A percentile compares a stretch with the other conserved stretches of the same genome.
These are phyloP conservation scores for Cepaea hortensis DNA, from an alignment of 2,888 invertebrate genomes.

Conservation along the genomic window DNA sequence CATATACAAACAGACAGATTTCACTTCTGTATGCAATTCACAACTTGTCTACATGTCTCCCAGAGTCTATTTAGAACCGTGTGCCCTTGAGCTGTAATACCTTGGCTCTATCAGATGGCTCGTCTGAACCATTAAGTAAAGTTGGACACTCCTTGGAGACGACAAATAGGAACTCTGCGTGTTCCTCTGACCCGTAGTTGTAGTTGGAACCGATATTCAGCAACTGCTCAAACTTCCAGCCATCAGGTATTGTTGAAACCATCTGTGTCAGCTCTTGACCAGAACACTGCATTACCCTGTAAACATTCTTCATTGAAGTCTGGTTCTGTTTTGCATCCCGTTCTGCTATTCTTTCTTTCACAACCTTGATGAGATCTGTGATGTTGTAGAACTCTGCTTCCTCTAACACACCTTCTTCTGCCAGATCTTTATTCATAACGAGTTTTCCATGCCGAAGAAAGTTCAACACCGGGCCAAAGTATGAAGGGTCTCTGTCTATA, in stretches of 20 bases:
- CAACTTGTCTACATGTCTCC: too few relatives aligned
- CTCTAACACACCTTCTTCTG: conserved; percentile 97
- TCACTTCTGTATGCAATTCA: neutral
- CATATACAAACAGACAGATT: neutral
- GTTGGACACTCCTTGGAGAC: conserved; percentile 90
- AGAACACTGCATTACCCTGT: conserved; percentile 98
- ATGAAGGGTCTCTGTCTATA: conserved; percentile 97
- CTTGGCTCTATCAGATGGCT: conserved; percentile 73
- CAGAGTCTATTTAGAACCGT: conserved; percentile 84
- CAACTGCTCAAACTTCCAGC: conserved; percentile 99
- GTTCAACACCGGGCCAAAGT: conserved; percentile 97
- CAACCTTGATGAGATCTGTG: conserved; percentile 93
- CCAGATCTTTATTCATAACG: conserved; percentile 95
- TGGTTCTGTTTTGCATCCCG: conserved; percentile 73
- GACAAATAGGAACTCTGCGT: conserved; percentile 98
- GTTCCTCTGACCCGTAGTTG: conserved; percentile 96
- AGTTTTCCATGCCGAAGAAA: conserved; percentile 97
- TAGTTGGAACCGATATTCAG: conserved; percentile 95
- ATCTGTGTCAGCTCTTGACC: conserved; percentile 98
- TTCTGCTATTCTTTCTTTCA: conserved; percentile 82
- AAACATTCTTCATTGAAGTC: conserved; percentile 86
- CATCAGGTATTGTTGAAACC: conserved; percentile 98
- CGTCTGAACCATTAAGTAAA: conserved; percentile 70
- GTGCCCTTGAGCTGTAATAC: conserved; percentile 95
- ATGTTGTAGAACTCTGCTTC: conserved; percentile 99